Evolutionary conservation across 2,113 vertebrate genomes (phyloP), one percentile per base, ranked within the genome.

Genomic region (Falcunculus frontatus): DNA sequence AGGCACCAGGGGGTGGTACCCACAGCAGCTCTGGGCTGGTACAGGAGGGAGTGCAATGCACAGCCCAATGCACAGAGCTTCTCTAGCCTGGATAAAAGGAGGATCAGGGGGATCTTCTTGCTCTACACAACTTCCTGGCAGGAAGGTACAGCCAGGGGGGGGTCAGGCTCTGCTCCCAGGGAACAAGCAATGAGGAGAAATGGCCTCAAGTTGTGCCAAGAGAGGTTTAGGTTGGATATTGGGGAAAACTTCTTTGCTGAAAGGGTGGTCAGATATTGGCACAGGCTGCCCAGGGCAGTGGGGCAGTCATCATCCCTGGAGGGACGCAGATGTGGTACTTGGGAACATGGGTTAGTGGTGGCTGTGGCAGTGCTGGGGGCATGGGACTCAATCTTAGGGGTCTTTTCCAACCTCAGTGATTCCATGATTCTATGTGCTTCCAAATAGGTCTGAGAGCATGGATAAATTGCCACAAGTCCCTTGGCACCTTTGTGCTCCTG

Each of bases 401-500:
- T 47, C 32, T 80, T 80, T 57, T 64, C 42, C 49, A 80, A 3
- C 30, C 20, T 56, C 49, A 72, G 2, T 18, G 41, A 49, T 49
- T 32, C 49, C 42, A 27, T 19, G 13, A 30, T 11, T 64, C 21
- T 49, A 0, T 4, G 23, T n/a, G 29, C 27, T 41, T 41, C 56
- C 39, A 17, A 56, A 22, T 32, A 37, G 72, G 26, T 53, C 83
- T 10, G 37, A 52, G 30, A 78, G 53, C 74, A 8, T 4, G 23
- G 18, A 67, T 9, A 26, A 26, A 50, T 6, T 9, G 7, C 42
- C 0, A 0, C 0, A 2, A 2, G 4, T 53, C 41, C 41, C 44
- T 21, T 32, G 67, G 42, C 21, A 12, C 10, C 73, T 56, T 25
- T 55, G 67, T 59, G 37, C 67, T 96, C 35, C 37, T 27, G 50